Evolutionary conservation across 2,797 vertebrate species (phyloP).

Genomic region (Rhinichthys osculus): DNA sequence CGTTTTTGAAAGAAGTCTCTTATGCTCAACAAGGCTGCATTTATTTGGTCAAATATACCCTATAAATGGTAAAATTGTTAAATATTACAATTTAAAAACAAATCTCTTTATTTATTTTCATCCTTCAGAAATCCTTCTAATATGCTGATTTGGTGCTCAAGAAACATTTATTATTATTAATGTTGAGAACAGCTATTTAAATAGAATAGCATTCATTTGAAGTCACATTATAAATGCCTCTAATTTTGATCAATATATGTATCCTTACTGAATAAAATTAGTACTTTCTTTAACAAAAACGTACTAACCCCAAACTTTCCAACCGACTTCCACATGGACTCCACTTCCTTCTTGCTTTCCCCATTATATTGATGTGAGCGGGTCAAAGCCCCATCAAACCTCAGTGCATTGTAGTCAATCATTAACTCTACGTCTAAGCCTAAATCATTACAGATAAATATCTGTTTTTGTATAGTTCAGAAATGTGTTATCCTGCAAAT

Average conservation of each 20-base stretch:
- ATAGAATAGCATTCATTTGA: neutral
- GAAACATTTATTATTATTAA: neutral
- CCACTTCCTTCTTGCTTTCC: neutral
- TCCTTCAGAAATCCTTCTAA: neutral
- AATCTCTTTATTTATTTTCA: neutral
- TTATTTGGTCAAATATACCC: neutral
- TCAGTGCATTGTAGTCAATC: conserved; percentile 45
- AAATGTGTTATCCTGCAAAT: conserved; percentile 59
- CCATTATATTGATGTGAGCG: neutral
- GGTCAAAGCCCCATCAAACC: conserved; percentile 16
- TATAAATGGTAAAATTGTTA: neutral
- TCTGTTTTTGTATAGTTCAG: conserved; percentile 48
- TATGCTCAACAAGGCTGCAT: neutral
- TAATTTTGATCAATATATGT: neutral
- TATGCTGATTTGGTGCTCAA: neutral
- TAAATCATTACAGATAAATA: conserved; percentile 38
- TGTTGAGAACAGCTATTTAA: neutral
- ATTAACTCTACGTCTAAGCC: conserved; percentile 25
- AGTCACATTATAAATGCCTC: neutral
- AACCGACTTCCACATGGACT: neutral
- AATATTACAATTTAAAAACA: neutral
- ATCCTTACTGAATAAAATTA: neutral
- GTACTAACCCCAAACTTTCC: neutral
- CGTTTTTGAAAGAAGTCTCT: neutral
- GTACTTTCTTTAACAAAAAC: neutral